Base-by-base conservation (phyloP, 1,140 invertebrate species). In the Pseudomyrmex sp. region DNA sequence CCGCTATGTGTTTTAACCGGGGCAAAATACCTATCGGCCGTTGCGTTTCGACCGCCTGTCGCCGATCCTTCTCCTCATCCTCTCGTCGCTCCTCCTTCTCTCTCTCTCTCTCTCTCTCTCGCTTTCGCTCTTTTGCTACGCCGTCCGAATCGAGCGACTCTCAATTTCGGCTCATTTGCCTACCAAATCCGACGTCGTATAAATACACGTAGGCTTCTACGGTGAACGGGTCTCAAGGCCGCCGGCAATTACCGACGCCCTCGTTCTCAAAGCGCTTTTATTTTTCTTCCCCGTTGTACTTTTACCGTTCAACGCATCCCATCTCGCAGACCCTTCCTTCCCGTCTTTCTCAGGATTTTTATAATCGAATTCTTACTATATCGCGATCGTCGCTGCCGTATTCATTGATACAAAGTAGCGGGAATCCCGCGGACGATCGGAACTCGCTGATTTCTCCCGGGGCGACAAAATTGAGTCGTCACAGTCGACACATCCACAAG, bases 91-190 rank as follows among this genome's bases (percentile, higher is more conserved):
- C 35, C 4, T 35, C 35, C 35, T 35, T 35, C 20, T 12, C 54
- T 56, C 63, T 46, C n/a, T 13, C 35, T 54, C 61, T 23, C 20
- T 23, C 13, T 59, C n/a, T 76, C 59, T 54, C 59, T 18, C 20
- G 68, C 70, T 70, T 50, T 76, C 54, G 58, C 66, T 74, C 18
- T 59, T 48, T 26, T 58, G 5, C 54, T 48, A 12, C 46, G 48
- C 52, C 50, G 65, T 23, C 15, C 48, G 26, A 65, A 79, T 54
- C 61, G 74, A 72, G 68, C 88, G 87, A 52, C 88, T 88, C 88
- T 89, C 90, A 91, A 91, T 91, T 91, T 91, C 86, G 86, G 77
- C 86, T 91, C 88, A 90, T 91, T 91, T 91, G 90, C 89, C 88
- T 91, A 90, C 89, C 90, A 91, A 91, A 91, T 91, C 73, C 72